These are phyloP conservation scores for Orthonychiurus folsomi DNA, from an alignment of 2,888 invertebrate species.

Conservation along the genomic window DNA sequence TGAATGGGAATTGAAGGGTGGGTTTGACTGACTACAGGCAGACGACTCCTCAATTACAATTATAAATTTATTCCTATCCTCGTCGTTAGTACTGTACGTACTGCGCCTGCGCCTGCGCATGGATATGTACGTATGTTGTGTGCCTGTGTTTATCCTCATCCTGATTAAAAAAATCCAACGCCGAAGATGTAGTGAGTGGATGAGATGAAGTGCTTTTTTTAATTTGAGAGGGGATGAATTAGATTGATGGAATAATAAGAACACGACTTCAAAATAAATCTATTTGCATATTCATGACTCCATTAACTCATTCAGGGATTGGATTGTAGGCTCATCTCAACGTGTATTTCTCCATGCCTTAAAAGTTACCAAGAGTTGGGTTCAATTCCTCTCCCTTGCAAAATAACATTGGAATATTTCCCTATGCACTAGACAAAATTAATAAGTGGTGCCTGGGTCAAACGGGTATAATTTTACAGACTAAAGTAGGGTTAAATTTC, in stretches of 20 bases:
- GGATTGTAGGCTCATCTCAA: no score
- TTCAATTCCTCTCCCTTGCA: no score
- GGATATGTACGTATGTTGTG: not conserved
- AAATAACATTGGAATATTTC: no score
- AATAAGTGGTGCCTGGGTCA: no score
- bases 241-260: constrained; percentile 1
- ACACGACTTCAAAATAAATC: constrained; percentile 1
- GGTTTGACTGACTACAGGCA: not conserved
- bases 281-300: constrained; percentile 1
- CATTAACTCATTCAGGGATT: not conserved
- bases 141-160: not conserved
- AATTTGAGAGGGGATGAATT: not conserved
- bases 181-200: no score
- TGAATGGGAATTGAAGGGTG: not conserved
- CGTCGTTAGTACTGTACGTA: no score
- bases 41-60: not conserved
- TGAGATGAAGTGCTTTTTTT: not conserved
- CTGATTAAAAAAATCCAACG: not conserved
- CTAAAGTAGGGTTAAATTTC: no score
- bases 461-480: no score
- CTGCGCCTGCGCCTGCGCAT: not conserved
- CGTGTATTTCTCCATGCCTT: no score
- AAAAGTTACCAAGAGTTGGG: no score
- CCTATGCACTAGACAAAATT: no score
- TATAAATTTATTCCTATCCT: no score